Conservation (phyloP, 2,797 vertebrate genomes). For the Acanthornis magna region DNA sequence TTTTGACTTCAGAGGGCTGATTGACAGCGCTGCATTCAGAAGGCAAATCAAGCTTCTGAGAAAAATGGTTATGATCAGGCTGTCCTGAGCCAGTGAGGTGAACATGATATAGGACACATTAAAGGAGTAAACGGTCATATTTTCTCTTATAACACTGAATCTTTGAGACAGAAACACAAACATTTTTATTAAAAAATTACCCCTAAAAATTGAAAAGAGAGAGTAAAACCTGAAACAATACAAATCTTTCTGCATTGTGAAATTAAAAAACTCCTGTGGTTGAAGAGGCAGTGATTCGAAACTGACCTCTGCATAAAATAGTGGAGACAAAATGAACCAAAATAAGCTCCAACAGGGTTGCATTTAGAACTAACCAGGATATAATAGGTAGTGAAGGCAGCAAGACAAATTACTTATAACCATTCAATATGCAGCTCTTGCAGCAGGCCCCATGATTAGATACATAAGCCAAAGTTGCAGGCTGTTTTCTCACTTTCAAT, state of each 20-base stretch:
- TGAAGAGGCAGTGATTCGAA: not conserved
- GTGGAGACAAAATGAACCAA: not conserved
- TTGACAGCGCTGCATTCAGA: not conserved
- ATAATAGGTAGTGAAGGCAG: not conserved
- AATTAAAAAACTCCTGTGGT: not conserved
- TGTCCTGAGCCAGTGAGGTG: not conserved
- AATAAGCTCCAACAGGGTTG: not conserved
- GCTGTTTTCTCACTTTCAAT: not conserved
- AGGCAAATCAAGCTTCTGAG: not conserved
- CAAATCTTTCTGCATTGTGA: not conserved
- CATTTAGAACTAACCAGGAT: not conserved
- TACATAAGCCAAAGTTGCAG: not conserved
- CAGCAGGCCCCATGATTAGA: not conserved
- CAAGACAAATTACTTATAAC: not conserved
- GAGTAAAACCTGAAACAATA: not conserved
- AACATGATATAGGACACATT: not conserved
- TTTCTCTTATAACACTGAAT: not conserved
- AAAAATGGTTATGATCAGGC: slow-evolving; percentile 15
- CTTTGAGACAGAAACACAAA: not conserved
- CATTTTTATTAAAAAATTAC: not conserved
- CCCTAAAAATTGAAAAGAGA: not conserved
- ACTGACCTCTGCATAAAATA: not conserved
- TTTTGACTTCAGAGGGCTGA: slow-evolving; percentile 2
- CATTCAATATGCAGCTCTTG: not conserved
- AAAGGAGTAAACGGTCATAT: not conserved